These are phyloP conservation scores for Strix uralensis DNA, from an alignment of 2,113 vertebrate species.

Conservation along the genomic window DNA sequence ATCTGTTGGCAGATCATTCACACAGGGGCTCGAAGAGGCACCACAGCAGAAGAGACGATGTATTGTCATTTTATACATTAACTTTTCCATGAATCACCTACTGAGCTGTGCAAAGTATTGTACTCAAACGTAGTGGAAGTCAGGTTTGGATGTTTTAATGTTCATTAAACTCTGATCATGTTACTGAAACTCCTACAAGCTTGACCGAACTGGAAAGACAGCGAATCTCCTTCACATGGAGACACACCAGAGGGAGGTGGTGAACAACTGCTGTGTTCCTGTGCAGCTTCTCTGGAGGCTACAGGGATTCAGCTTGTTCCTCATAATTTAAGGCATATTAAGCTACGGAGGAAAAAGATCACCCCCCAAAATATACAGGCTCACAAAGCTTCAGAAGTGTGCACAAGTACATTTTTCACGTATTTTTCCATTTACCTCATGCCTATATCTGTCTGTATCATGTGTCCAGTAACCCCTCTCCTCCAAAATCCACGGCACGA, in stretches of 20 bases:
- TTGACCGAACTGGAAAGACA: not conserved
- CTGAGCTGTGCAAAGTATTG: not conserved
- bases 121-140: not conserved
- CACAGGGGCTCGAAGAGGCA: fast-evolving
- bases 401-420: not conserved
- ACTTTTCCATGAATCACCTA: not conserved
- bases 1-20: not conserved
- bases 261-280: not conserved
- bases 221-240: not conserved
- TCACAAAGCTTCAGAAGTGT: not conserved
- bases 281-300: not conserved
- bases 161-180: not conserved
- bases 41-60: not conserved
- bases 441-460: not conserved
- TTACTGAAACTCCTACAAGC: not conserved
- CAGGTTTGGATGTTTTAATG: not conserved
- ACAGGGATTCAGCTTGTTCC: not conserved
- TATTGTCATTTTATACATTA: not conserved
- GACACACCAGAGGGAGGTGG: not conserved
- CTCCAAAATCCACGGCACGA: not conserved
- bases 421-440: not conserved
- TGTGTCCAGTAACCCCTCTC: not conserved
- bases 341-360: not conserved
- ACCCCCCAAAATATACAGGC: not conserved
- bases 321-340: not conserved